Percentiles rank a stretch among this genome's conserved stretches.
Conservation (phyloP, 2,113 vertebrate species). For the Origma solitaria region DNA sequence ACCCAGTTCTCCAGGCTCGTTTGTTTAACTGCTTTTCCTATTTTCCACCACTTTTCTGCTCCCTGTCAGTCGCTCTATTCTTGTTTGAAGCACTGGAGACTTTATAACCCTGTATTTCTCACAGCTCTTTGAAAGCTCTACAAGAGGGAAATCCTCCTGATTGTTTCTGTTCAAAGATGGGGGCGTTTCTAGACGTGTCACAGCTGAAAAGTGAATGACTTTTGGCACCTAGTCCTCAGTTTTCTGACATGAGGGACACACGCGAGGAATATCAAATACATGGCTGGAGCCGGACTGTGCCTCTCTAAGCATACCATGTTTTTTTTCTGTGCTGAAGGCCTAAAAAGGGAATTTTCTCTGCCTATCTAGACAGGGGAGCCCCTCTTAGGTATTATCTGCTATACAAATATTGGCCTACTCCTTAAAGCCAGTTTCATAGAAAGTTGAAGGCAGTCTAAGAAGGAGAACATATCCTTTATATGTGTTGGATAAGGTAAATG, state of each 20-base stretch:
- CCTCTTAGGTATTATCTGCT: constrained; percentile 34
- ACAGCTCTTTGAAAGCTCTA: not conserved
- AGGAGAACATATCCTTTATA: constrained; percentile 8
- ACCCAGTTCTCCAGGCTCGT: not conserved
- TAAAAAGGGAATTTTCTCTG: constrained; percentile 4
- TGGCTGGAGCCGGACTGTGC: not conserved
- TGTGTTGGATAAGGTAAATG: constrained; percentile 31
- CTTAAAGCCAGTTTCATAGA: constrained; percentile 33
- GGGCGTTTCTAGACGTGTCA: constrained; percentile 38
- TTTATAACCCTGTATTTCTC: constrained; percentile 35
- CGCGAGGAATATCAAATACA: constrained; percentile 26
- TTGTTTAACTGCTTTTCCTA: constrained; percentile 1
- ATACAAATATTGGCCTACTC: constrained; percentile 26
- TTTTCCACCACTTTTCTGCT: constrained; percentile 20
- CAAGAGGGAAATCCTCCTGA: not conserved
- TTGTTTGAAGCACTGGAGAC: not conserved
- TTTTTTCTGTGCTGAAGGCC: not conserved
- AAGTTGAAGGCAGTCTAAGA: constrained; percentile 45
- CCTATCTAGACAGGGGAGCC: not conserved
- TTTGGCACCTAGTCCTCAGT: constrained; percentile 8
- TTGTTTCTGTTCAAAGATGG: constrained; percentile 29
- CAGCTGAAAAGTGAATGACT: constrained; percentile 50
- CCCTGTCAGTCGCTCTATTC: constrained; percentile 19
- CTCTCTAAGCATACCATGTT: not conserved
- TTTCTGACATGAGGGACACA: constrained; percentile 28